A percentile compares a stretch with the other conserved stretches of the same genome.
These are phyloP conservation scores for Agriopis aurantiaria DNA, from an alignment of 2,888 invertebrate species.

Conservation along the genomic window DNA sequence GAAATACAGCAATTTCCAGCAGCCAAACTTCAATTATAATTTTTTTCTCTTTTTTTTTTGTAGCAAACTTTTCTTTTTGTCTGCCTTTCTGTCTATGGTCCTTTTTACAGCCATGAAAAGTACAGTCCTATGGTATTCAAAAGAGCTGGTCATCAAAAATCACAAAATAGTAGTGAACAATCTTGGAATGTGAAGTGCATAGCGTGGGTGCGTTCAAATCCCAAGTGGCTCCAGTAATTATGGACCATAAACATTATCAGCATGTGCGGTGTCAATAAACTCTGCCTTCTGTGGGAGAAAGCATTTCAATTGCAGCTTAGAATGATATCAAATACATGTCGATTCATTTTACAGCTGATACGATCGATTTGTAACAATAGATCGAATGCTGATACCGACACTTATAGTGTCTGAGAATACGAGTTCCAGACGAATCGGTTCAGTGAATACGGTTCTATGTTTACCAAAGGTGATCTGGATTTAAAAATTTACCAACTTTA, in stretches of 20 bases:
- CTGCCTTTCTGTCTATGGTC: too few species aligned
- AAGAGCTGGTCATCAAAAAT: conserved; percentile 20
- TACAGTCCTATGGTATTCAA: not conserved
- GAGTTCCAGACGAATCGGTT: too few species aligned
- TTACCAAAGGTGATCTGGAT: too few species aligned
- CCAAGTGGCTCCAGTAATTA: conserved; percentile 43
- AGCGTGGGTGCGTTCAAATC: conserved; percentile 36
- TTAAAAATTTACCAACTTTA: too few species aligned
- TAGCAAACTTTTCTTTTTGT: too few species aligned
- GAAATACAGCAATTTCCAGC: too few species aligned
- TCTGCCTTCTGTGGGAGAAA: conserved; percentile 18
- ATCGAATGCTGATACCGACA: not conserved
- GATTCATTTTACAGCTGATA: not conserved
- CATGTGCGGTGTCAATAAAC: conserved; percentile 43
- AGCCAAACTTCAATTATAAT: too few species aligned
- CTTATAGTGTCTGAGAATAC: not conserved
- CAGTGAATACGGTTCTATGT: too few species aligned
- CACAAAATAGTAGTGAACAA: conserved; percentile 12
- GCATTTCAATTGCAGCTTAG: conserved; percentile 3
- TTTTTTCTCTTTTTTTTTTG: too few species aligned
- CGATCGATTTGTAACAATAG: too few species aligned
- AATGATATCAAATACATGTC: not conserved
- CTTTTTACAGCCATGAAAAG: too few species aligned
- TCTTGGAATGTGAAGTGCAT: conserved; percentile 43
- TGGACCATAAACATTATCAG: conserved; percentile 41